phyloP scores from a whole-genome alignment of 1,140 invertebrate genomes.

The Tetraneura akinire region DNA sequence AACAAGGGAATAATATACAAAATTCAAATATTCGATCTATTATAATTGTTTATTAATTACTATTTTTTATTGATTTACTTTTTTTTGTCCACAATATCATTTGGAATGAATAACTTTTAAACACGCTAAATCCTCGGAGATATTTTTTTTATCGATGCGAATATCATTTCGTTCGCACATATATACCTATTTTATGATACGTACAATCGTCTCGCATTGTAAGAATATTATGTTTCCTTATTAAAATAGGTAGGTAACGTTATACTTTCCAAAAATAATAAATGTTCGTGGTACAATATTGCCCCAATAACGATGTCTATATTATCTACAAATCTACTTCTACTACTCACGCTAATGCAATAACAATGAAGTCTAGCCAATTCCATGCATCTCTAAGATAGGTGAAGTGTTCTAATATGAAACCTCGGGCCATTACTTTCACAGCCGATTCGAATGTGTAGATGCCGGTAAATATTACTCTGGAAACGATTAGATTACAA shows the following conservation, averaged over 20 bases:
- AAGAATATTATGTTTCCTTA: neutral
- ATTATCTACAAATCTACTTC: slow-evolving; percentile 47
- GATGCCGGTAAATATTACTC: slow-evolving; percentile 99
- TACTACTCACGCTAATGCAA: slow-evolving; percentile 97
- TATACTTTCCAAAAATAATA: slow-evolving; percentile 18
- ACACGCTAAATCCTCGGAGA: neutral
- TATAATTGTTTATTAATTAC: too few species aligned
- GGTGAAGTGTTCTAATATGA: slow-evolving; percentile 97
- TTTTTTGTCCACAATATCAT: too few species aligned
- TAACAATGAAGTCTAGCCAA: slow-evolving; percentile 99
- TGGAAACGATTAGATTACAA: slow-evolving; percentile 62
- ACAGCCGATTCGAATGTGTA: slow-evolving; percentile 98
- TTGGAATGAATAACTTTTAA: neutral
- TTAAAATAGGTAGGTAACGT: neutral
- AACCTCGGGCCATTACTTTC: slow-evolving; percentile 98
- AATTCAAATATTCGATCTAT: neutral
- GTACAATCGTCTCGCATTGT: neutral
- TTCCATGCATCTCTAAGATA: slow-evolving; percentile 99
- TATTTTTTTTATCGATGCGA: neutral
- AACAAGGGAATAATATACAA: neutral
- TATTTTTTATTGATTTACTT: neutral
- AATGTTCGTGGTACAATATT: slow-evolving; percentile 45
- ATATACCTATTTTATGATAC: too few species aligned
- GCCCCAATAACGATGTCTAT: slow-evolving; percentile 27
- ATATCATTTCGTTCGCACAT: slow-evolving; percentile 1